Conservation (phyloP, 2,888 invertebrate genomes). For the Hedya salicella region DNA sequence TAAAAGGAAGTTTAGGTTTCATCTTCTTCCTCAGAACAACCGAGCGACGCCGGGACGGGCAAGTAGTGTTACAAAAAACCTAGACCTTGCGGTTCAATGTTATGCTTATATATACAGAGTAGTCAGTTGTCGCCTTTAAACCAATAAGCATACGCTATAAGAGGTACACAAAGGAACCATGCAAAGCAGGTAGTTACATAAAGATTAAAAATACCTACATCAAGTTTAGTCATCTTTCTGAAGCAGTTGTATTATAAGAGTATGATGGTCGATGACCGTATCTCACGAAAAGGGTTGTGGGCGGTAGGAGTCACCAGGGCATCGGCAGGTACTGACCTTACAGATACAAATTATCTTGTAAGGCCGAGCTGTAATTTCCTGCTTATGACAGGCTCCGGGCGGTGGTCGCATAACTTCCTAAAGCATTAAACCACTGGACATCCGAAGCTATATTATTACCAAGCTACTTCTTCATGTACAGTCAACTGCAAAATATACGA, state of each 20-base stretch:
- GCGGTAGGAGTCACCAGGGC: constrained; percentile 36
- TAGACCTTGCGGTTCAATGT: too few relatives aligned
- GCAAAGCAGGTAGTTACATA: neutral
- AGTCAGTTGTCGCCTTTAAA: too few relatives aligned
- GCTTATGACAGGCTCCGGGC: constrained; percentile 24
- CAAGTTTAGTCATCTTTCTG: constrained; percentile 5
- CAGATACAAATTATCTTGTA: constrained; percentile 32
- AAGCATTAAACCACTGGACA: too few relatives aligned
- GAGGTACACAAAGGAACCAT: neutral
- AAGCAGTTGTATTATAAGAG: constrained; percentile 8
- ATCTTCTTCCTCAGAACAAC: too few relatives aligned
- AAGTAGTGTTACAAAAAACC: too few relatives aligned
- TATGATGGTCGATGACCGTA: constrained; percentile 21
- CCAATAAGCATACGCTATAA: too few relatives aligned
- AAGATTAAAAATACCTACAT: neutral
- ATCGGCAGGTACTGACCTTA: constrained; percentile 36
- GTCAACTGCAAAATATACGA: too few relatives aligned
- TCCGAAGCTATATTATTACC: too few relatives aligned
- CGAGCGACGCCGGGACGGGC: too few relatives aligned
- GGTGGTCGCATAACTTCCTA: constrained; percentile 5
- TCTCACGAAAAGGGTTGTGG: constrained; percentile 16
- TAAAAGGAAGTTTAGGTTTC: too few relatives aligned
- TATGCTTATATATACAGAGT: too few relatives aligned
- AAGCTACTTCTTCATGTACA: too few relatives aligned
- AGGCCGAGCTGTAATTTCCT: constrained; percentile 22